Base-by-base conservation (phyloP, 2,797 vertebrate species). In the Alosa sapidissima region DNA sequence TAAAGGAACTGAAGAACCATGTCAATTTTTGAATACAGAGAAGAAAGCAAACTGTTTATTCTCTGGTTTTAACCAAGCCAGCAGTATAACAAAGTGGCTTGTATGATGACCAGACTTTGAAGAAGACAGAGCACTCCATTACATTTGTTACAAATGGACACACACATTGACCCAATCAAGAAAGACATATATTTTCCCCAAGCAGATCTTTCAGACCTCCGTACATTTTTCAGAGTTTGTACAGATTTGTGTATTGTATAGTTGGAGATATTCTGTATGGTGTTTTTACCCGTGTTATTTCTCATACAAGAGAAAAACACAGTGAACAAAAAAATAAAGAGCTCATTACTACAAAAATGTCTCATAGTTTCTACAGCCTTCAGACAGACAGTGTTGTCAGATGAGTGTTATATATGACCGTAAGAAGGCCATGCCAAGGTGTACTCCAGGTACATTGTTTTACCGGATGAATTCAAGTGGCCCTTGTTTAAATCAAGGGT, bases 1-100 rank as follows among this genome's bases (percentile, higher is more conserved):
- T 99, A 88, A 99, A 98, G 6, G 97, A 98, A 89, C 95, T 99
- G 90, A 96, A 97, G 89, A 97, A 95, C 90, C 97, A 97, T 0
- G 93, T 98, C 85, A 98, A 94, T 90, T 99, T 99, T 93, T 99
- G 91, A 96, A 1, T 0, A 0, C 0, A 82, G 60, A 65, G 16
- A 16, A 33, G 11, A 62, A 78, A 78, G n/a, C 58, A 62, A 2
- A 47, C 16, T 21, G 16, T 47, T 2, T 78, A 28, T 45, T 45
- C 16, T 78, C 16, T 78, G 72, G 41, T 41, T 47, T 21, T 47
- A 45, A 47, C 6, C 72, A 78, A 9, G 41, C 11, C 72, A 78
- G 11, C 14, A 16, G 10, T 45, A 33, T 75, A 41, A 78, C 16
- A 19, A 45, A 47, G 7, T 47, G 16, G 41, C 72, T 45, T 19